Evolutionary conservation across 1,140 invertebrate species (phyloP).

Genomic region (Heterodera carotae): DNA sequence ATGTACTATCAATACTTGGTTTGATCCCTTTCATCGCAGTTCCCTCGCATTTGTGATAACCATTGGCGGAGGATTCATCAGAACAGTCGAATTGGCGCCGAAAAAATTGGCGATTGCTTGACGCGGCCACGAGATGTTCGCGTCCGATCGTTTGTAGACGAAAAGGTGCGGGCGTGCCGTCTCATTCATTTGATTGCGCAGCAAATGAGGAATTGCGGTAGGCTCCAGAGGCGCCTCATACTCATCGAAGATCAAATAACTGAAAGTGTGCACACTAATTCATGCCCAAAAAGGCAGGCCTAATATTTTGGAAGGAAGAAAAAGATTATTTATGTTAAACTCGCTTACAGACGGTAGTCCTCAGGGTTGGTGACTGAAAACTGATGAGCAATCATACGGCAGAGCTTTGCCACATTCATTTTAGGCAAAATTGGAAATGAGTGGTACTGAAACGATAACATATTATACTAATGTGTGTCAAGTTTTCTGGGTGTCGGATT

Average conservation of each 20-base stretch:
- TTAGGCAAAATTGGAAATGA: slow-evolving; percentile 85
- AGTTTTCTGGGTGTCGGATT: too few relatives aligned
- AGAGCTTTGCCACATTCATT: slow-evolving; percentile 86
- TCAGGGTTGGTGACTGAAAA: slow-evolving; percentile 88
- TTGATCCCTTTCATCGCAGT: background rate
- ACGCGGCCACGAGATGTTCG: slow-evolving; percentile 90
- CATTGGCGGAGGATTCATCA: background rate
- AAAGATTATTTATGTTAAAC: slow-evolving; percentile 79
- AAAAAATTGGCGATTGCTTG: slow-evolving; percentile 31
- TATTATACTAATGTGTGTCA: too few relatives aligned
- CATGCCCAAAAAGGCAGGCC: too few relatives aligned
- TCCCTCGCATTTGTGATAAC: background rate
- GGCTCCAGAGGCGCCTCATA: slow-evolving; percentile 84
- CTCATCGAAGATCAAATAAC: slow-evolving; percentile 59
- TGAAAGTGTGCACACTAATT: slow-evolving; percentile 47
- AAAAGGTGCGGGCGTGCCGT: slow-evolving; percentile 81
- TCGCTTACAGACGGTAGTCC: slow-evolving; percentile 91
- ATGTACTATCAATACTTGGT: too few relatives aligned
- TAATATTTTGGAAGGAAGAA: background rate
- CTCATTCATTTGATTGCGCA: slow-evolving; percentile 73
- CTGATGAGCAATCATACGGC: slow-evolving; percentile 83
- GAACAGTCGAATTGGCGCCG: background rate
- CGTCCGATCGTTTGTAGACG: slow-evolving; percentile 89
- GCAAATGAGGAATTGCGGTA: slow-evolving; percentile 84
- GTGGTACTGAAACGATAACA: slow-evolving; percentile 73